phyloP scores from a whole-genome alignment of 2,888 invertebrate genomes.

The Eilema caniola region DNA sequence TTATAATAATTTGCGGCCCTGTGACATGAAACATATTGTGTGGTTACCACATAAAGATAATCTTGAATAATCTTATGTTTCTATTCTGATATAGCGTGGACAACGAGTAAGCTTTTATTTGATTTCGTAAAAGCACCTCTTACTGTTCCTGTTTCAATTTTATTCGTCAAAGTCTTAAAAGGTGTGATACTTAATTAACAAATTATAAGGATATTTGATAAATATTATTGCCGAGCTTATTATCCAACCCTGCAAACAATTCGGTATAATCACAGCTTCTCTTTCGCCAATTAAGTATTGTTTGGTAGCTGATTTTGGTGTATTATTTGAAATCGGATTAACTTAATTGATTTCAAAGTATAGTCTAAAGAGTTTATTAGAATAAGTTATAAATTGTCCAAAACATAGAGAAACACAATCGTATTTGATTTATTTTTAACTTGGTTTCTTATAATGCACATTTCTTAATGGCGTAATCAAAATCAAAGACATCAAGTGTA shows the following conservation, averaged over 20 bases:
- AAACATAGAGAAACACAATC: too few species aligned
- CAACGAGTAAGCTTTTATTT: conserved; percentile 26
- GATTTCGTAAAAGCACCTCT: conserved; percentile 14
- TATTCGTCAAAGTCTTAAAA: conserved; percentile 20
- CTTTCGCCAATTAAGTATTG: conserved; percentile 44
- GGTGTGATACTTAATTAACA: conserved; percentile 44
- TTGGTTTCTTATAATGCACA: too few species aligned
- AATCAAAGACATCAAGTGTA: too few species aligned
- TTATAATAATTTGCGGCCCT: conserved; percentile 45
- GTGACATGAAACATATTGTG: conserved; percentile 15
- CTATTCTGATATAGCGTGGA: conserved; percentile 38
- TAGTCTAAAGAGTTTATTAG: conserved; percentile 29
- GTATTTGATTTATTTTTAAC: too few species aligned
- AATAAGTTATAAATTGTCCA: conserved; percentile 21
- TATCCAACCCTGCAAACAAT: conserved; percentile 46
- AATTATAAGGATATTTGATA: conserved; percentile 37
- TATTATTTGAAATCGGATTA: conserved; percentile 45
- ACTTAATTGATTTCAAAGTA: conserved; percentile 43
- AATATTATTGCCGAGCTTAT: conserved; percentile 46
- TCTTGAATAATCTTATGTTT: conserved; percentile 42
- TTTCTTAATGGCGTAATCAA: too few species aligned
- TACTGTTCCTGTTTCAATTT: conserved; percentile 23
- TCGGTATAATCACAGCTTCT: conserved; percentile 41
- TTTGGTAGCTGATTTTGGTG: conserved; percentile 38
- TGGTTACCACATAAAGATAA: conserved; percentile 33